Base-by-base conservation (phyloP, 2,113 vertebrate species). In the Apus apus region DNA sequence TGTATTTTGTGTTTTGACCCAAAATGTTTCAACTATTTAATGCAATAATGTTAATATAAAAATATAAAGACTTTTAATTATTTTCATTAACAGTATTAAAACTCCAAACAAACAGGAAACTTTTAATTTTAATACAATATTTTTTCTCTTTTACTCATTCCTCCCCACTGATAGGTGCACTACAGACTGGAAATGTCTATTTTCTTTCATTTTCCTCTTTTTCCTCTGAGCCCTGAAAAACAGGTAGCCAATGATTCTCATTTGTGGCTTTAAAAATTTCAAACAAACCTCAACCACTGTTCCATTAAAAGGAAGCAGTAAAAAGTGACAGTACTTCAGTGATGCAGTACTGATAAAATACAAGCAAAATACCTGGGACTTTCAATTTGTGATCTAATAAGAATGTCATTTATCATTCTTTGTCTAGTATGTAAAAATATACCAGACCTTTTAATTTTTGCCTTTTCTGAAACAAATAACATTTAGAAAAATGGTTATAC, bases 111-210 rank as follows among this genome's bases (percentile, higher is more conserved):
- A 48, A 5, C 13, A 79, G 17, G 0, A 46, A 62, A 57, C 3
- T 30, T 68, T 1, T 25, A n/a, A 23, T 53, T 71, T 82, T 15
- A 85, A 66, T 5, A 38, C 4, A 25, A 8, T 30, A 12, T 32
- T 51, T 61, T 46, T 60, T 3, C 2, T 3, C 2, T 25, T 46
- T 36, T 54, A 8, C 1, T 27, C 1, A 22, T 79, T 3, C 23
- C 11, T 0, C 16, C 14, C 1, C 5, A 5, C 9, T 18, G 3
- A 15, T 54, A 19, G 56, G 6, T 32, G 9, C 29, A 57, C 2
- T 74, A 38, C 11, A 50, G 27, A 26, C 8, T 32, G 8, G n/a
- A 70, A 89, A 60, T 10, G 1, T n/a, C 0, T 18, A 9, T 21
- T 48, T 32, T 48, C 9, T 40, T 61, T 50, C 76, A 1, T 2